Conservation (phyloP, 1,140 invertebrate genomes). For the Acyrthosiphon pisum region DNA sequence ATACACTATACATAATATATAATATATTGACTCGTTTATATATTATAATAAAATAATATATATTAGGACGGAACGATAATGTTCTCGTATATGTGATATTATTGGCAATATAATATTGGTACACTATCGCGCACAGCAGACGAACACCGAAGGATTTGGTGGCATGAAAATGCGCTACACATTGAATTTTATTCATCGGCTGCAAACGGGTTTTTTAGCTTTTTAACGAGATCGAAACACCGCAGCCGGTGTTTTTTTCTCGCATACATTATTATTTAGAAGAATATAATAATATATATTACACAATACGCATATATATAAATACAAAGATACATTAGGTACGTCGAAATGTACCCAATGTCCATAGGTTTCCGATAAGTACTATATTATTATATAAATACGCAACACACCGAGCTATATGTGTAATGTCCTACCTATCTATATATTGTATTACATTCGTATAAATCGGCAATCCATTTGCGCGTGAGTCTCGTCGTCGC, state of each 20-base stretch:
- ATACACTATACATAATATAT: not conserved
- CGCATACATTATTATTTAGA: constrained; percentile 1
- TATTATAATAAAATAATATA: not conserved
- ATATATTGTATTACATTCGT: not conserved
- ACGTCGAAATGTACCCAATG: not conserved
- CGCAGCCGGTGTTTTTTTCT: not conserved
- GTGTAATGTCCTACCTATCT: no score
- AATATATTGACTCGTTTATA: not conserved
- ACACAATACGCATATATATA: not conserved
- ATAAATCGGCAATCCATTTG: constrained; percentile 37
- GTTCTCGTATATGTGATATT: not conserved
- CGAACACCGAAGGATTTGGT: not conserved
- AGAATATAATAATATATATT: not conserved
- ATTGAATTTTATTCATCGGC: not conserved
- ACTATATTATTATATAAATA: not conserved
- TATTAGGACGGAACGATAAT: not conserved
- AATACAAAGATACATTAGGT: not conserved
- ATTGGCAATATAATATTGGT: not conserved
- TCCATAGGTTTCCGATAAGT: not conserved
- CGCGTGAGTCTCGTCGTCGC: not conserved
- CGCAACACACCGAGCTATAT: not conserved
- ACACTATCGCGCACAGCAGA: not conserved
- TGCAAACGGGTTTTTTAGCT: not conserved
- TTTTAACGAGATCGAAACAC: constrained; percentile 32
- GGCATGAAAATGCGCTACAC: not conserved